Evolutionary conservation across 2,888 invertebrate genomes (phyloP), one percentile per base, ranked within the genome.

Genomic region (Ganaspis brasiliensis): DNA sequence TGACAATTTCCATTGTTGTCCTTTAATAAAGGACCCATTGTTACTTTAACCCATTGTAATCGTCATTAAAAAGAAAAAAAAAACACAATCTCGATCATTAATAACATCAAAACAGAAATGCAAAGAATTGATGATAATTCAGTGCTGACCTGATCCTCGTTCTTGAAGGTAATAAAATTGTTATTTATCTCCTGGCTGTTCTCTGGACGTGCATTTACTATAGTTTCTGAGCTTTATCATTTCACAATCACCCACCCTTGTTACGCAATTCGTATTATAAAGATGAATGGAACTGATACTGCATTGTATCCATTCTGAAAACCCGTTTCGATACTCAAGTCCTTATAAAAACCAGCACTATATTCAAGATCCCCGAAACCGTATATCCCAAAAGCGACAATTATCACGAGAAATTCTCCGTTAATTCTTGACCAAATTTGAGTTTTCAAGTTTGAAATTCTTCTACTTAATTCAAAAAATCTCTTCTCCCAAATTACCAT

Each of bases 161-260:
- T 24, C 10, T 6, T 26, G 10, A 24, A 21, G 24, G 24, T 57
- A 57, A 31, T 4, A 6, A 31, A 31, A 31, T 31, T 31, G 31
- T 26, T n/a, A n/a, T 31, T 31, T 31, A 31, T 31, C 6, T 31
- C 31, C 6, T 31, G 61, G 37, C 16, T 12, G 8, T 40, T 24
- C 40, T 40, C 40, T 45, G 12, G 6, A 31, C 8, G 8, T 45
- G 3, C 14, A 10, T 45, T 37, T 40, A 40, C n/a, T 31, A 31
- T 45, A 67, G 67, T 67, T 21, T 45, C 24, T 14, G 21, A n/a
- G 14, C n/a, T 67, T 67, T 67, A 67, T 45, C 40, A 21, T 24
- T 45, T 67, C 45, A 67, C 67, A 67, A 67, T 67, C 67, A 63
- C 37, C 37, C 61, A 63, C 24, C n/a, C 45, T 45, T 9, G 24